phyloP scores from a whole-genome alignment of 2,888 invertebrate species.

The Polymixis lichenea region DNA sequence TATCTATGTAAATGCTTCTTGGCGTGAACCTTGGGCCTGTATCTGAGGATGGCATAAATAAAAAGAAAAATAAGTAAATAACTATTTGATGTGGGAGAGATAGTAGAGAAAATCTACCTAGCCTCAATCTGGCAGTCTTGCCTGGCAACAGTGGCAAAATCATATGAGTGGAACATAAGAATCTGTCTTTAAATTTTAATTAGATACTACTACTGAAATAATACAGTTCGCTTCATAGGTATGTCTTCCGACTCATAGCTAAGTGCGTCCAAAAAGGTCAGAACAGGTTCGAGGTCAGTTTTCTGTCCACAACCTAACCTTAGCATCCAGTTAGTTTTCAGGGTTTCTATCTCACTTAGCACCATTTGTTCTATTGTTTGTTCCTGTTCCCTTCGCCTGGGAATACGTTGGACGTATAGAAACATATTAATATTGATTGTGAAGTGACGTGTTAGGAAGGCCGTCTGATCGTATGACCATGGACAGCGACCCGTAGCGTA shows the following conservation, averaged over 20 bases:
- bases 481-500: constrained; percentile 42
- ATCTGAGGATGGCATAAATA: neutral
- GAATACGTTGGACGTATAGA: constrained; percentile 40
- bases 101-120: neutral
- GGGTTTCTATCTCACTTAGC: constrained; percentile 47
- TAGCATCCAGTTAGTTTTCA: constrained; percentile 38
- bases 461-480: constrained; percentile 56
- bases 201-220: neutral
- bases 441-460: constrained; percentile 55
- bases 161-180: neutral
- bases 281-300: constrained; percentile 11
- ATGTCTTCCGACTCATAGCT: neutral
- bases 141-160: neutral
- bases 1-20: too few relatives aligned
- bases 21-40: neutral
- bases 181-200: neutral
- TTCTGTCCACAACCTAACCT: constrained; percentile 18
- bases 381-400: constrained; percentile 44
- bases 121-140: neutral
- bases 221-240: too few relatives aligned
- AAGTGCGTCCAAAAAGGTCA: constrained; percentile 4
- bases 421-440: constrained; percentile 63
- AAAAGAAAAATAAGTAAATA: too few relatives aligned
- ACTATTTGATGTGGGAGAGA: neutral
- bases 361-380: constrained; percentile 39